These are phyloP conservation scores for Plectrocnemia conspersa DNA, from an alignment of 1,140 invertebrate genomes.

Conservation along the genomic window DNA sequence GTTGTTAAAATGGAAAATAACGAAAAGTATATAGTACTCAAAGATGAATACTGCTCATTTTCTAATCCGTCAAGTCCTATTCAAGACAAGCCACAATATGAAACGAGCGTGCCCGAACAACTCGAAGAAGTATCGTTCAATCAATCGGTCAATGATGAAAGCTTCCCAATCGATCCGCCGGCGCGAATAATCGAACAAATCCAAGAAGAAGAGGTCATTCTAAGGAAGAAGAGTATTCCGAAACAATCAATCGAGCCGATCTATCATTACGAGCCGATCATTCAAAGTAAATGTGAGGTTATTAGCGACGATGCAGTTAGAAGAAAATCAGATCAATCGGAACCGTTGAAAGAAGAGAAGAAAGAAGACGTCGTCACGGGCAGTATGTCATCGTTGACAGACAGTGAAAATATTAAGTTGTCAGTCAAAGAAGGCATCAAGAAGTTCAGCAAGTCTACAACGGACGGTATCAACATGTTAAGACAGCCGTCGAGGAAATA, in stretches of 20 bases:
- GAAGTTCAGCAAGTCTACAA: constrained; percentile 73
- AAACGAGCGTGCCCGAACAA: background rate
- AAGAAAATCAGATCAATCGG: constrained; percentile 4
- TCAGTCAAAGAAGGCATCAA: constrained; percentile 88
- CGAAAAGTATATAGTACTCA: constrained; percentile 79
- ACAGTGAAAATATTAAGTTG: constrained; percentile 58
- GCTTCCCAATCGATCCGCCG: background rate
- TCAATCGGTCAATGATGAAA: too few relatives aligned
- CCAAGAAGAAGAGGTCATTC: background rate
- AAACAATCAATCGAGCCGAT: too few relatives aligned
- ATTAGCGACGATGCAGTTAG: constrained; percentile 10
- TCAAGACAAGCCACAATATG: too few relatives aligned
- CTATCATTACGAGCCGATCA: too few relatives aligned
- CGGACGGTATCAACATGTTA: background rate
- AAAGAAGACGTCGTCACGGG: constrained; percentile 4
- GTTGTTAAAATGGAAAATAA: constrained; percentile 76
- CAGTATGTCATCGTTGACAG: constrained; percentile 28
- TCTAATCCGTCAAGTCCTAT: too few relatives aligned
- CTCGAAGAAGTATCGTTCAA: too few relatives aligned
- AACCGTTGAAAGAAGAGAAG: constrained; percentile 9
- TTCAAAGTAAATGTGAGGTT: too few relatives aligned
- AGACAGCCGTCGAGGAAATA: constrained; percentile 2
- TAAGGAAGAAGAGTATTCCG: background rate
- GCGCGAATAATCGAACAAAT: background rate
- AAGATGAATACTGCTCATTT: constrained; percentile 64